Percentiles rank a stretch among this genome's conserved stretches.
Evolutionary conservation across 2,113 vertebrate species (phyloP).

Genomic region (Onychostruthus taczanowskii): DNA sequence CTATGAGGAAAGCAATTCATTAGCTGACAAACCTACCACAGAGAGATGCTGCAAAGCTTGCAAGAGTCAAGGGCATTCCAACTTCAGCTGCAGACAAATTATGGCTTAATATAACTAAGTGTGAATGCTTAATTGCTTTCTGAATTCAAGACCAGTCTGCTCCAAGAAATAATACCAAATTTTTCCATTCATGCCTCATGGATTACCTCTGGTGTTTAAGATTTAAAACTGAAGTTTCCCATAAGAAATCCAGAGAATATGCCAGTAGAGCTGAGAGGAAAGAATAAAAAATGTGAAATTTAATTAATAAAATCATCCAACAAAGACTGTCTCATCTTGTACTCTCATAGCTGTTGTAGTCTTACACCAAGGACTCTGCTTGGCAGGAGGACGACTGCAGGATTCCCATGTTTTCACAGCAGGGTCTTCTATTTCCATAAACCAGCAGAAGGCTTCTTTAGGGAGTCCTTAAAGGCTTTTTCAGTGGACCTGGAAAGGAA

Average conservation of each 20-base stretch:
- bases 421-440: background rate
- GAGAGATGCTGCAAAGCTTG: background rate
- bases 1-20: background rate
- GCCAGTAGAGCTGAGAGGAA: background rate
- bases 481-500: background rate
- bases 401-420: background rate
- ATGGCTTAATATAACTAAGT: background rate
- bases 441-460: background rate
- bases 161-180: background rate
- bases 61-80: background rate
- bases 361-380: background rate
- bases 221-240: background rate
- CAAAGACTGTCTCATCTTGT: background rate
- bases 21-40: background rate
- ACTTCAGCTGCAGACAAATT: background rate
- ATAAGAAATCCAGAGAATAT: background rate
- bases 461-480: background rate
- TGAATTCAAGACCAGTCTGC: background rate
- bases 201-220: background rate
- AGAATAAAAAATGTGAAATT: background rate
- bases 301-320: background rate
- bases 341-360: background rate
- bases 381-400: background rate
- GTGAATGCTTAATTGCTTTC: constrained; percentile 6
- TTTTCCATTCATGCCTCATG: background rate